Base-by-base conservation (phyloP, 2,113 vertebrate species). In the Zosterops borbonicus region DNA sequence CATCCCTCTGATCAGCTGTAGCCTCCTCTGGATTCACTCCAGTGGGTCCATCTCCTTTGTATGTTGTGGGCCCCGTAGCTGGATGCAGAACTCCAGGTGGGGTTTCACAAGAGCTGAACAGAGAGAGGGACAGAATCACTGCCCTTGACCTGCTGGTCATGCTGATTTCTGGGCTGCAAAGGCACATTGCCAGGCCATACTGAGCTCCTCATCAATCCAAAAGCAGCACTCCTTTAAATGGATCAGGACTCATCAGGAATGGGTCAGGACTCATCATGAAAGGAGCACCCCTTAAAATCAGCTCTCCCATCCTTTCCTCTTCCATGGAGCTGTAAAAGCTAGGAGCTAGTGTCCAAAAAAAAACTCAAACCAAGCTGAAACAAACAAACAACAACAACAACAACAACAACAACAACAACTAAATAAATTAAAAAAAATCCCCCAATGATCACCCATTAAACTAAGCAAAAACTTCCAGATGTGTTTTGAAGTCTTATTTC, bases 31-130 rank as follows among this genome's bases (percentile, higher is more conserved):
- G 21, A 41, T 17, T n/a, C 53, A 25, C 19, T 53, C 47, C 41
- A 62, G 29, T 41, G 35, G 33, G 24, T 83, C 53, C 16, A 53
- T 23, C 20, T 47, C 8, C 55, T 53, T 55, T 0, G 0, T 22
- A 5, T 35, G 9, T 11, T 12, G 8, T 47, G n/a, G 62, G 29
- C 17, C 7, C n/a, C 0, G 1, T 25, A 62, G 62, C n/a, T 41
- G 39, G 37, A 67, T 3, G 2, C 28, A 35, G 39, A 60, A 14
- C 12, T 55, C 16, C 55, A 31, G 16, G 20, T 31, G 29, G 3
- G 24, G 11, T 31, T 50, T 46, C 46, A n/a, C 39, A 18, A 41
- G 29, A 37, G 14, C n/a, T 67, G 62, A 67, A 27, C 27, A 67
- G 33, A 60, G 37, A 44, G 28, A 53, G 24, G 33, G 24, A 21